Base-by-base conservation (phyloP, 2,113 vertebrate species). In the Stigmatopora nigra region DNA sequence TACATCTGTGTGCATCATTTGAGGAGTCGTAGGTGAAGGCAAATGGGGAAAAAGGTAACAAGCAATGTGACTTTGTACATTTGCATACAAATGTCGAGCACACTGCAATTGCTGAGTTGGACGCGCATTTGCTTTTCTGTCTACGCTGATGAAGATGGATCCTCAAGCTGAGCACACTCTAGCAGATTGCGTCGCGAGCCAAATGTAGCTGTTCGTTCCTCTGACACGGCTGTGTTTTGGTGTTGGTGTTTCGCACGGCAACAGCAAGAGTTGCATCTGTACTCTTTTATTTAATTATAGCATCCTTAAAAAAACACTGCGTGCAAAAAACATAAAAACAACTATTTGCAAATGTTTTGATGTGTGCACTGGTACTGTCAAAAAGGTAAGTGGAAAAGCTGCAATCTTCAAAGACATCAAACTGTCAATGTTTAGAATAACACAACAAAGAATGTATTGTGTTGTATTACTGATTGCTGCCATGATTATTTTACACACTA, bases 221-320 rank as follows among this genome's bases (percentile, higher is more conserved):
- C 64, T 78, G 73, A 76, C 63, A 71, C 25, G 64, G 17, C 60
- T 52, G 20, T 14, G 5, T 72, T 68, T 70, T 64, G 57, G 61
- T 51, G 65, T 67, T 76, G 63, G 59, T 65, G 70, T 78, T 83
- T 64, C 69, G 85, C 76, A 76, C 70, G 70, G 46, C 60, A 75
- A 71, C 68, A 65, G 75, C 81, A 71, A 61, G 68, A 64, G 66
- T 58, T 70, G 53, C 16, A 46, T 63, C 73, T 78, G 70, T 74
- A 64, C 80, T 69, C 73, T 69, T 72, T 69, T 75, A 77, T 81
- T 85, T 82, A 82, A 82, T 88, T 82, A 84, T 68, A 76, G 65
- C 16, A n/a, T 61, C 71, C 63, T 63, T 69, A 70, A 64, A 79
- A 72, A 78, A 75, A 66, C 68, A 70, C 56, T 77, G 82, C 67